These are phyloP conservation scores for Mythimna loreyi DNA, from an alignment of 2,888 invertebrate genomes.

Conservation along the genomic window DNA sequence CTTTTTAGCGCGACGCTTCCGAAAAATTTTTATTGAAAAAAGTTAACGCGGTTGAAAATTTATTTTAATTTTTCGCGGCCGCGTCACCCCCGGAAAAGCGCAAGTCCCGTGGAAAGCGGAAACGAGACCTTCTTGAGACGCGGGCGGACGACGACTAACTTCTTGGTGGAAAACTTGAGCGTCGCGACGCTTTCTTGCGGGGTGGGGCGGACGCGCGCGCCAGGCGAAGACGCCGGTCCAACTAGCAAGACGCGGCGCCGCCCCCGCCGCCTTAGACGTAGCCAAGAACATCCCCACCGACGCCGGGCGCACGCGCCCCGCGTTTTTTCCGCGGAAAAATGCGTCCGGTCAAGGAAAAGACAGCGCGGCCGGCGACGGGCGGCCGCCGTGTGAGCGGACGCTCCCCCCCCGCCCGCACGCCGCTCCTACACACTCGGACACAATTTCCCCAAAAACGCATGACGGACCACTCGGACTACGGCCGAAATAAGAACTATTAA, in stretches of 20 bases:
- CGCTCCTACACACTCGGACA: constrained; percentile 70
- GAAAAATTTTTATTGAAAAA: constrained; percentile 57
- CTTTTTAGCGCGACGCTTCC: constrained; percentile 61
- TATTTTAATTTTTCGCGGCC: constrained; percentile 65
- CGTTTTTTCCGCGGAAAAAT: constrained; percentile 91
- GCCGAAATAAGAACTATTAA: constrained; percentile 88
- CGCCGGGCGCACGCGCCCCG: constrained; percentile 89
- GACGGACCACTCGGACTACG: constrained; percentile 85
- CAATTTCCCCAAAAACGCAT: constrained; percentile 74
- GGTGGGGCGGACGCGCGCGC: constrained; percentile 90
- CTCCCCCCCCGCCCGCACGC: constrained; percentile 65
- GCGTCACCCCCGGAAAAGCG: constrained; percentile 77
- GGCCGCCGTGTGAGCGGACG: constrained; percentile 69
- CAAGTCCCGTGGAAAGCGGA: constrained; percentile 82
- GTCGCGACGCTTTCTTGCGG: constrained; percentile 90
- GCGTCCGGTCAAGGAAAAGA: constrained; percentile 90
- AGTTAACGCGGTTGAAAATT: constrained; percentile 62
- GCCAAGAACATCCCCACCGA: constrained; percentile 90
- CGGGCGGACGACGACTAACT: constrained; percentile 91
- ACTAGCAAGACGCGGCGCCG: constrained; percentile 90
- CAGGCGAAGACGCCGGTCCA: constrained; percentile 89
- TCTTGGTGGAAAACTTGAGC: constrained; percentile 91
- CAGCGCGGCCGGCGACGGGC: constrained; percentile 80
- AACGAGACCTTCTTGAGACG: constrained; percentile 90
- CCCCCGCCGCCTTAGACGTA: constrained; percentile 90